Evolutionary conservation across 2,797 vertebrate species (phyloP).

Genomic region (Lithobates sylvaticus): DNA sequence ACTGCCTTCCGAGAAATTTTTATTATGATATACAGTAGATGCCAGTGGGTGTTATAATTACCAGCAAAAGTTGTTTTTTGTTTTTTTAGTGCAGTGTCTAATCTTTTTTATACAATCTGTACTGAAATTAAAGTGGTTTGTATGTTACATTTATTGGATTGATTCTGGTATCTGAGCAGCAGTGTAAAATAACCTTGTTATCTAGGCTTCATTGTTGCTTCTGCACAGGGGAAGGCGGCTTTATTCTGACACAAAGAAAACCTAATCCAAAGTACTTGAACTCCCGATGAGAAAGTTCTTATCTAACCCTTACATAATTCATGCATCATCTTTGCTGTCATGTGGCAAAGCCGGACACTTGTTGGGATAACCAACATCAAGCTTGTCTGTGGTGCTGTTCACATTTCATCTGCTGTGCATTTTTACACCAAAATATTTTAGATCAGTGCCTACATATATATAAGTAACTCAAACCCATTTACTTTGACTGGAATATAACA

Average conservation of each 20-base stretch:
- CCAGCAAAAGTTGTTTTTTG: neutral
- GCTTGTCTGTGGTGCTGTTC: neutral
- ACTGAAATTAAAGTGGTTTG: neutral
- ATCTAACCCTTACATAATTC: conserved; percentile 31
- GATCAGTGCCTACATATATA: neutral
- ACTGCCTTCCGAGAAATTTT: no score
- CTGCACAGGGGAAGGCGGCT: conserved; percentile 4
- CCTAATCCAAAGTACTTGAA: conserved; percentile 8
- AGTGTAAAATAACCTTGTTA: conserved; percentile 25
- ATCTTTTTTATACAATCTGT: neutral
- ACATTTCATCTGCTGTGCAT: neutral
- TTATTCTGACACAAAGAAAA: conserved; percentile 44
- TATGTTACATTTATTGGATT: neutral
- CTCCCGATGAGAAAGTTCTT: conserved; percentile 30
- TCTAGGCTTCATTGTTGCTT: conserved; percentile 8
- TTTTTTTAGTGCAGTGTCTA: neutral
- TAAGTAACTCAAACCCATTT: no score
- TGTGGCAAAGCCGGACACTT: conserved; percentile 8
- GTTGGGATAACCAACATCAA: neutral
- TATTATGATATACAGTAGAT: no score
- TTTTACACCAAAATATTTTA: neutral
- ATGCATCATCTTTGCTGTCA: conserved; percentile 25
- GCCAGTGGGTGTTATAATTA: no score
- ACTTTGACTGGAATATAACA: no score
- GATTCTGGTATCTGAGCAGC: neutral